Evolutionary conservation across 1,140 invertebrate genomes (phyloP).

Genomic region (Drosophila watanabei): DNA sequence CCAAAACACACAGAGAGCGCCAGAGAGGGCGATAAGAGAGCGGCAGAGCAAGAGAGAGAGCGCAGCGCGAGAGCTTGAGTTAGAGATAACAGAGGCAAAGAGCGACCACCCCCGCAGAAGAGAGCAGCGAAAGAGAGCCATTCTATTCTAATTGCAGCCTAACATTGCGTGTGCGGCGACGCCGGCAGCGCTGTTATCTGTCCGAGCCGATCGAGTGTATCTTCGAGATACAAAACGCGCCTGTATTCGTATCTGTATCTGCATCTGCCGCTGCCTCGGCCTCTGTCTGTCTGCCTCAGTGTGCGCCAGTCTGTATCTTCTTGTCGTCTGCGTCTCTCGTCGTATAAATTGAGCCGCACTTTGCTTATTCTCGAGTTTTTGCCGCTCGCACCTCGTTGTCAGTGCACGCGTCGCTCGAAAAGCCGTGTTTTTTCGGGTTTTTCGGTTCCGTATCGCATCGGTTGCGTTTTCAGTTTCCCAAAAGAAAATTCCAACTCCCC

Average conservation of each 20-base stretch:
- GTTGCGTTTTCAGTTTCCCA: slow-evolving; percentile 33
- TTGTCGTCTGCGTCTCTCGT: slow-evolving; percentile 71
- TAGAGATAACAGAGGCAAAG: slow-evolving; percentile 21
- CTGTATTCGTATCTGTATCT: slow-evolving; percentile 27
- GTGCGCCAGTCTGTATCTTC: slow-evolving; percentile 64
- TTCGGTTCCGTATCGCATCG: slow-evolving; percentile 37
- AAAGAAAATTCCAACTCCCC: slow-evolving; percentile 16
- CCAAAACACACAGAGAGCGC: slow-evolving; percentile 57
- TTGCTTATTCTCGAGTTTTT: slow-evolving; percentile 83
- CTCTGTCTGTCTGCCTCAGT: slow-evolving; percentile 10
- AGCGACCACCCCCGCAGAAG: slow-evolving; percentile 31
- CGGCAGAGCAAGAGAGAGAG: slow-evolving; percentile 4
- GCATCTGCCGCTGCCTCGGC: slow-evolving; percentile 20
- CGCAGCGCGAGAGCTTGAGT: background rate
- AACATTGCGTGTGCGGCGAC: slow-evolving; percentile 12
- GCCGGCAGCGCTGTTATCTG: slow-evolving; percentile 60
- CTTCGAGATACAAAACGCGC: slow-evolving; percentile 57
- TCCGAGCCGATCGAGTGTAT: slow-evolving; percentile 65
- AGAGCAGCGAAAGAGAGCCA: slow-evolving; percentile 20
- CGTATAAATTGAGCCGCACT: slow-evolving; percentile 83
- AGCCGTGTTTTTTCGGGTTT: slow-evolving; percentile 18
- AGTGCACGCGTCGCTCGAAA: slow-evolving; percentile 66
- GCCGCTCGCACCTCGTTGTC: slow-evolving; percentile 77
- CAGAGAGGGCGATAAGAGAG: slow-evolving; percentile 13
- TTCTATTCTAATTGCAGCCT: slow-evolving; percentile 18